These are phyloP conservation scores for Ernsta delagoae DNA, from an alignment of 2,888 invertebrate genomes.

Conservation along the genomic window DNA sequence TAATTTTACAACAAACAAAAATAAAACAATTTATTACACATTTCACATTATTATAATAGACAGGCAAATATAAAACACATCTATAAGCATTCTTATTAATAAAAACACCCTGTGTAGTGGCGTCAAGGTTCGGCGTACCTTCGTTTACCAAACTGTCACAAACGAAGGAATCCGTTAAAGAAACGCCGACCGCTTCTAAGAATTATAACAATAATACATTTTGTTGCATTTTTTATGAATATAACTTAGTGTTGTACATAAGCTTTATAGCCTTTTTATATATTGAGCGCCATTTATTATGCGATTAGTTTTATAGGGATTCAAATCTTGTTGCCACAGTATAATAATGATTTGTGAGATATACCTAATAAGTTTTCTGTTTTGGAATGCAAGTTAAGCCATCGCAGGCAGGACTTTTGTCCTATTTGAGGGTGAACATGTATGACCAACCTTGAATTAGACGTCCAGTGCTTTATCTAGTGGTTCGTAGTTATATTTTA, in stretches of 20 bases:
- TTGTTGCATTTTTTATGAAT: slow-evolving; percentile 30
- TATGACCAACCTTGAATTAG: no score
- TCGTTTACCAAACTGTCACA: slow-evolving; percentile 35
- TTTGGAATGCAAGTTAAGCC: not conserved
- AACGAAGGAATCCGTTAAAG: slow-evolving; percentile 30
- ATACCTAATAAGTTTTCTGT: slow-evolving; percentile 16
- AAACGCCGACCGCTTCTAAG: slow-evolving; percentile 34
- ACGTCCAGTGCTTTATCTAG: no score
- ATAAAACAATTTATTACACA: no score
- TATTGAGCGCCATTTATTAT: slow-evolving; percentile 19
- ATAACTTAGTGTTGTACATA: slow-evolving; percentile 20
- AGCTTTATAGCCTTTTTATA: slow-evolving; percentile 14
- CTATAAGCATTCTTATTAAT: not conserved
- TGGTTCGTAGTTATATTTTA: no score
- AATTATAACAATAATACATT: slow-evolving; percentile 33
- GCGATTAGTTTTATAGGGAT: slow-evolving; percentile 22
- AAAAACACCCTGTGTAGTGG: slow-evolving; percentile 26
- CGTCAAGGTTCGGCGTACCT: slow-evolving; percentile 38
- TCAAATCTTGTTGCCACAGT: not conserved
- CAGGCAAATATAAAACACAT: no score
- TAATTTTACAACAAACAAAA: no score
- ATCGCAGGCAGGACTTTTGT: no score
- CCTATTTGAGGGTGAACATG: no score
- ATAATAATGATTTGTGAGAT: slow-evolving; percentile 21
- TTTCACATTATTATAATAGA: no score